Evolutionary conservation across 2,797 vertebrate genomes (phyloP).

Genomic region (Brotula barbata): DNA sequence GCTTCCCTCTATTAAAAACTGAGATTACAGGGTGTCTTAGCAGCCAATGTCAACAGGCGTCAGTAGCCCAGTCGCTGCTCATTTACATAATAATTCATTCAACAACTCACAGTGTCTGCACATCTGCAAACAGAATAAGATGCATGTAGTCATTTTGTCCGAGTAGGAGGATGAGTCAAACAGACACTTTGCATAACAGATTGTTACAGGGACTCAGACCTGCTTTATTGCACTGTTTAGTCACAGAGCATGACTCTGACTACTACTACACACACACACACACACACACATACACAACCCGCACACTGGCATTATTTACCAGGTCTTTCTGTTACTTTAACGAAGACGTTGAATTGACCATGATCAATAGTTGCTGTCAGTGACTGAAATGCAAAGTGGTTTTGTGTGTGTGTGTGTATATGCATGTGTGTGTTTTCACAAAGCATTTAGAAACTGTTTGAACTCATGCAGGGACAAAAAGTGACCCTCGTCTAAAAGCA

Average conservation of each 20-base stretch:
- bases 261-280: not conserved
- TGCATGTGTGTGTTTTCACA: slow-evolving; percentile 5
- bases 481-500: slow-evolving; percentile 9
- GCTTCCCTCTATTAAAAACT: too few species aligned
- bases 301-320: slow-evolving; percentile 22
- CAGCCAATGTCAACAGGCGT: too few species aligned
- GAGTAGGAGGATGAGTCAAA: slow-evolving; percentile 29
- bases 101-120: not conserved
- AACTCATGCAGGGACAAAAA: not conserved
- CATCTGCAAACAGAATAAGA: not conserved
- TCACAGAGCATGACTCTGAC: not conserved
- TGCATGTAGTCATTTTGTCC: slow-evolving; percentile 2
- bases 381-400: slow-evolving; percentile 8
- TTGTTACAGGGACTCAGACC: not conserved
- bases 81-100: too few species aligned
- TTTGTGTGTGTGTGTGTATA: slow-evolving; percentile 1
- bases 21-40: too few species aligned
- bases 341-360: slow-evolving; percentile 43
- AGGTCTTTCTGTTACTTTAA: slow-evolving; percentile 42
- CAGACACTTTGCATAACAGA: slow-evolving; percentile 1
- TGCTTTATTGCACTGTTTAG: slow-evolving; percentile 13
- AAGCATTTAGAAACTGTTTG: too few species aligned
- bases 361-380: slow-evolving; percentile 19
- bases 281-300: not conserved
- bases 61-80: too few species aligned